Evolutionary conservation across 2,888 invertebrate genomes (phyloP), one percentile per base, ranked within the genome.

Genomic region (Monopis laevigella): DNA sequence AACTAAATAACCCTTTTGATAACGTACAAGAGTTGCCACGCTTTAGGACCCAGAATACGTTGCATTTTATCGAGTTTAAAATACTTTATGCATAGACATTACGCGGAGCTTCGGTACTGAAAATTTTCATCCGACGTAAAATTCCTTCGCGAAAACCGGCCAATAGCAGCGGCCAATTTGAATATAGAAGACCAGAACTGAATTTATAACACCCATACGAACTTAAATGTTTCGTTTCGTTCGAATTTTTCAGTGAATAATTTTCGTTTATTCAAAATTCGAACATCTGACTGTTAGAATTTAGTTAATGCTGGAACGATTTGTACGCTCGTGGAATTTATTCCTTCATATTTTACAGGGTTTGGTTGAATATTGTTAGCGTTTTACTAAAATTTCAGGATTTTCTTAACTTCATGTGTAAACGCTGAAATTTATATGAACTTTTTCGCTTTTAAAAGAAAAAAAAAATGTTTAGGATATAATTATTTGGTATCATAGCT

Each of bases 81-180:
- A 77, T 77, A 75, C 72, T 77, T 77, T 78, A 77, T 77, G 75
- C 77, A 77, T 75, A 73, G 77, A 75, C 64, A 71, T 73, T 74
- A 74, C 65, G 54, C 46, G 61, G 41, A 44, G 48, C 51, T 52
- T 48, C 43, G 48, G 54, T 58, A 52, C 53, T 51, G 52, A 51
- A 51, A 54, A 58, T 59, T 61, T 65, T 58, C 59, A 56, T 57
- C 58, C 58, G 50, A 59, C 57, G 62, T 58, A 60, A 59, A 63
- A 59, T 57, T 57, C 56, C 42, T 43, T 28, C 35, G 28, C 39
- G 28, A 36, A 39, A 30, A 59, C 60, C 66, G 63, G 67, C 70
- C 71, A 69, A 71, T 71, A 66, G 69, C 59, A 58, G 55, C 52
- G 57, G 61, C 71, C 77, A 77, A 78, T 78, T 80, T 78, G 77